Conservation (phyloP, 2,113 vertebrate genomes). For the Zapornia atra region DNA sequence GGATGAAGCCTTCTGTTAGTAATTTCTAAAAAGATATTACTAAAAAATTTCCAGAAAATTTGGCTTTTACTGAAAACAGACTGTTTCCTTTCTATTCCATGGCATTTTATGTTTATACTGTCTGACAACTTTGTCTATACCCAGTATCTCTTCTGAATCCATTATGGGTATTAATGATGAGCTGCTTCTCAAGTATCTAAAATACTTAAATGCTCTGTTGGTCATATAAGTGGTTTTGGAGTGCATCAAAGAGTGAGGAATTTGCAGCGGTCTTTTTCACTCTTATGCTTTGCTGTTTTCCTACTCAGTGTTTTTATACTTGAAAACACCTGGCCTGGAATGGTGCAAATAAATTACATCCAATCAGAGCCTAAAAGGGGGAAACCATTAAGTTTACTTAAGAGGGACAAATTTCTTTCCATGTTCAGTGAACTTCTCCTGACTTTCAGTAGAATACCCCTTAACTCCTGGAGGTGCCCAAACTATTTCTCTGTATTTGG, state of each 20-base stretch:
- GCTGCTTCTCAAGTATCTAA: background rate
- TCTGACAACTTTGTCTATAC: background rate
- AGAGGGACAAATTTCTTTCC: conserved; percentile 25
- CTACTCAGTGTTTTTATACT: background rate
- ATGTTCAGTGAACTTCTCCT: background rate
- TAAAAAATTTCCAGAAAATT: background rate
- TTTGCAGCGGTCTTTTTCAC: background rate
- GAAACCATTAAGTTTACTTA: background rate
- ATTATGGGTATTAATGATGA: background rate
- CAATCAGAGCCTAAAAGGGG: conserved; percentile 20
- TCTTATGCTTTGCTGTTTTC: background rate
- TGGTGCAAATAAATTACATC: conserved; percentile 33
- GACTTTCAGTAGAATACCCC: background rate
- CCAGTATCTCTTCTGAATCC: background rate
- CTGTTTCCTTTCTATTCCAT: background rate
- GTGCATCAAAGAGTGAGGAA: background rate
- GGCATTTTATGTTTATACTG: background rate
- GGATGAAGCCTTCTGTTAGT: background rate
- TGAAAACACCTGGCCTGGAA: conserved; percentile 19
- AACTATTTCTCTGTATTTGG: background rate
- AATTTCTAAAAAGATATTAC: background rate
- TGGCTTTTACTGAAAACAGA: background rate
- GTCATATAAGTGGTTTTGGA: background rate
- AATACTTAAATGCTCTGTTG: conserved; percentile 11
- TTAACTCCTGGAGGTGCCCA: conserved; percentile 8